Evolutionary conservation across 2,888 invertebrate species (phyloP).

Genomic region (Xanthia icteritia): DNA sequence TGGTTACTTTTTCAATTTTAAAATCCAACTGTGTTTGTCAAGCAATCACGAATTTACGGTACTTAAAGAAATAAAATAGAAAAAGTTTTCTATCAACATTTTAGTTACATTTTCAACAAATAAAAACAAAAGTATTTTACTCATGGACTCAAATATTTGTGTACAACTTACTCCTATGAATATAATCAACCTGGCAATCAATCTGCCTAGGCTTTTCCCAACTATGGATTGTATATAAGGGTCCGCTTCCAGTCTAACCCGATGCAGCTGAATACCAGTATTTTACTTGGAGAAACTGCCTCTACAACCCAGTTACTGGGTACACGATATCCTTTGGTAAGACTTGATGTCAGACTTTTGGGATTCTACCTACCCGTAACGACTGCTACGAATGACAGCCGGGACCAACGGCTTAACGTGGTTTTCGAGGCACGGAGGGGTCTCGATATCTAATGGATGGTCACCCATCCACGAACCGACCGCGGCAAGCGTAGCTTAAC

Average conservation of each 20-base stretch:
- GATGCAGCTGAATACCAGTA: no score
- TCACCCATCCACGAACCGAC: not conserved
- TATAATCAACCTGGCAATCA: not conserved
- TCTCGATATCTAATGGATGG: not conserved
- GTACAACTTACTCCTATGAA: not conserved
- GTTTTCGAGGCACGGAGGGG: not conserved
- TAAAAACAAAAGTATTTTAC: not conserved
- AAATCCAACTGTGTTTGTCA: constrained; percentile 10
- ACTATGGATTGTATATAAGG: no score
- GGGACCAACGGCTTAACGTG: not conserved
- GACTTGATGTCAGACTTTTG: not conserved
- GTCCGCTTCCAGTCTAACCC: no score
- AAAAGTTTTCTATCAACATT: constrained; percentile 4
- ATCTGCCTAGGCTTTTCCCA: no score
- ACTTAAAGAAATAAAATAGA: constrained; percentile 6
- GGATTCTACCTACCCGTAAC: not conserved
- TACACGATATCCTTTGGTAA: not conserved
- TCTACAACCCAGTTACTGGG: not conserved
- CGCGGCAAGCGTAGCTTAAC: not conserved
- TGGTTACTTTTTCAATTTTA: not conserved
- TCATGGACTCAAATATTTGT: constrained; percentile 2
- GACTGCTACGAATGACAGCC: not conserved
- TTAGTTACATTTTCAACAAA: not conserved
- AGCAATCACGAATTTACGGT: not conserved
- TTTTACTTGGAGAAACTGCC: no score